phyloP scores from a whole-genome alignment of 2,888 invertebrate genomes.

The Caenorhabditis imperialis region DNA sequence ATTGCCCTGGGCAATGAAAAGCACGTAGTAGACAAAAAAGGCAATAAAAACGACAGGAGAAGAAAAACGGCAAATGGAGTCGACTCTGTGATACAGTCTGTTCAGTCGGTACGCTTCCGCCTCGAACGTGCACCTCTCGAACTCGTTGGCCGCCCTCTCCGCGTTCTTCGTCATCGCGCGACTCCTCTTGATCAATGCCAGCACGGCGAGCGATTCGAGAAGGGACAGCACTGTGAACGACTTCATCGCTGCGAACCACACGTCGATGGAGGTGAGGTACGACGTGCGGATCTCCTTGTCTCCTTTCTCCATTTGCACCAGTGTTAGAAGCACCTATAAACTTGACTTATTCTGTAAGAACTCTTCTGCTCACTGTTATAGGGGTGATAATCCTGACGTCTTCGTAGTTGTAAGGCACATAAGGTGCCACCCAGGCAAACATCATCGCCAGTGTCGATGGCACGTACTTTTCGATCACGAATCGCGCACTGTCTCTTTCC shows the following conservation, averaged over 20 bases:
- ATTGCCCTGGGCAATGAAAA: slow-evolving; percentile 72
- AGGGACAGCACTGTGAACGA: slow-evolving; percentile 75
- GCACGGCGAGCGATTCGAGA: slow-evolving; percentile 72
- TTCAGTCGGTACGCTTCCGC: slow-evolving; percentile 65
- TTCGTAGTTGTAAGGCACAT: slow-evolving; percentile 77
- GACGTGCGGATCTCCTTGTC: slow-evolving; percentile 72
- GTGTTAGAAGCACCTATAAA: slow-evolving; percentile 73
- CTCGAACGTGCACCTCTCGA: slow-evolving; percentile 62
- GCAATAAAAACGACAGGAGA: slow-evolving; percentile 66
- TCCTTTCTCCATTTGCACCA: slow-evolving; percentile 77
- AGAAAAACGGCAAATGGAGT: slow-evolving; percentile 60
- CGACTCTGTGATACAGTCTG: slow-evolving; percentile 70
- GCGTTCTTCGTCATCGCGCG: slow-evolving; percentile 74
- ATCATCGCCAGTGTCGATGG: slow-evolving; percentile 74
- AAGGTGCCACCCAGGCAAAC: slow-evolving; percentile 74
- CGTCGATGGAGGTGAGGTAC: slow-evolving; percentile 75
- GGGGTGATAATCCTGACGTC: slow-evolving; percentile 77
- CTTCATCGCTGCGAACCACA: slow-evolving; percentile 75
- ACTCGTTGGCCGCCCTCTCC: slow-evolving; percentile 71
- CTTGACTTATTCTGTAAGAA: too few relatives aligned
- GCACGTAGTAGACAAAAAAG: slow-evolving; percentile 73
- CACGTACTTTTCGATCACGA: slow-evolving; percentile 75
- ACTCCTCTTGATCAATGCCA: slow-evolving; percentile 73
- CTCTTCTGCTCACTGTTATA: slow-evolving; percentile 68
- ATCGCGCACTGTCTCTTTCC: slow-evolving; percentile 73